Evolutionary conservation across 2,113 vertebrate species (phyloP).

Genomic region (Oceanites oceanicus): DNA sequence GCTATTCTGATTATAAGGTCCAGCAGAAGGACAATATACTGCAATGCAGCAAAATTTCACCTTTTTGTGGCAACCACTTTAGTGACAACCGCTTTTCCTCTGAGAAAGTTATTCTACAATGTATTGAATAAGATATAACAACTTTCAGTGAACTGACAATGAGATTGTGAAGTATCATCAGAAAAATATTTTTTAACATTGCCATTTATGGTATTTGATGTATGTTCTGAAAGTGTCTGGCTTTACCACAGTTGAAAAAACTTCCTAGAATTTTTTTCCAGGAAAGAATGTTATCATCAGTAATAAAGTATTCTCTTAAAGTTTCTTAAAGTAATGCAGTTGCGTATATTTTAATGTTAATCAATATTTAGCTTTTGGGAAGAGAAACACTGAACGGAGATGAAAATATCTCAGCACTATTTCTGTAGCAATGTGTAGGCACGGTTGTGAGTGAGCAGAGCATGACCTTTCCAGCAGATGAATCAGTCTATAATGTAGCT

Average conservation of each 20-base stretch:
- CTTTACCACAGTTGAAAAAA: background rate
- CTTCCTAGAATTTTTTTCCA: background rate
- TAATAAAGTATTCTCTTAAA: background rate
- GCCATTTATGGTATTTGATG: background rate
- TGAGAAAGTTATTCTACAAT: background rate
- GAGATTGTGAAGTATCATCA: background rate
- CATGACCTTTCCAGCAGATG: rapidly evolving
- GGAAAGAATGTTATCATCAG: background rate
- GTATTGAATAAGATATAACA: background rate
- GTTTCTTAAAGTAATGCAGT: background rate
- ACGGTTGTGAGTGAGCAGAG: background rate
- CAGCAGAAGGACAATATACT: background rate
- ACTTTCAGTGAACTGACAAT: background rate
- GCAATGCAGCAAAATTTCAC: background rate
- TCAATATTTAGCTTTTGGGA: background rate
- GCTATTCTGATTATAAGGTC: background rate
- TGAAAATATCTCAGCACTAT: background rate
- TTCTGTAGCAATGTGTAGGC: background rate
- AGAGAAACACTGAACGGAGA: background rate
- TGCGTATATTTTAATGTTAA: background rate
- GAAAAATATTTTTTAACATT: background rate
- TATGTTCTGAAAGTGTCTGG: rapidly evolving
- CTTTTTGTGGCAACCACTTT: background rate
- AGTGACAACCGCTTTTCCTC: background rate
- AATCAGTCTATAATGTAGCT: background rate